Conservation (phyloP, 2,797 vertebrate genomes). For the Chloroceryle amazona region DNA sequence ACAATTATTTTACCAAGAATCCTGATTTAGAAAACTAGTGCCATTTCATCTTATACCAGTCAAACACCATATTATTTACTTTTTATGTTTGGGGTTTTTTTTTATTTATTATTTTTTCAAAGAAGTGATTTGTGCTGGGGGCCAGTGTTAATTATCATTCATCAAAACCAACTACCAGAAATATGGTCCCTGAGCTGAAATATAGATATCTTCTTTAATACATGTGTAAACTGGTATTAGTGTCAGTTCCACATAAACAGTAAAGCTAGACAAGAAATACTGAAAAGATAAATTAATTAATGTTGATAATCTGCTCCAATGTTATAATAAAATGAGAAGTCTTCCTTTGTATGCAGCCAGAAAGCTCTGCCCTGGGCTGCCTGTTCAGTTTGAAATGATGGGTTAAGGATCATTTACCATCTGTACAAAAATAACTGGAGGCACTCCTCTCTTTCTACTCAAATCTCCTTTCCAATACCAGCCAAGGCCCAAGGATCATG, state of each 20-base stretch:
- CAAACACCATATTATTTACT: not conserved
- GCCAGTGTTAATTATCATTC: not conserved
- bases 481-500: not conserved
- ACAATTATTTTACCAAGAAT: not conserved
- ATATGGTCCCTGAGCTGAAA: not conserved
- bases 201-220: not conserved
- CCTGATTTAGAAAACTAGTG: not conserved
- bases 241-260: not conserved
- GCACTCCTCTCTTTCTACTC: not conserved
- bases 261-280: not conserved
- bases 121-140: not conserved
- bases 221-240: not conserved
- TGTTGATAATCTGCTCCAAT: not conserved
- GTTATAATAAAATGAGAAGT: not conserved
- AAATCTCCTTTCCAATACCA: not conserved
- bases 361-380: not conserved
- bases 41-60: not conserved
- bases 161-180: not conserved
- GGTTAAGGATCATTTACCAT: not conserved
- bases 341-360: not conserved
- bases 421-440: not conserved
- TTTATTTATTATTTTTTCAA: not conserved
- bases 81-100: too few relatives aligned
- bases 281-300: not conserved
- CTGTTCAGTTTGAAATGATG: not conserved